Conservation (phyloP, 2,113 vertebrate genomes). For the Formicarius rufipectus region DNA sequence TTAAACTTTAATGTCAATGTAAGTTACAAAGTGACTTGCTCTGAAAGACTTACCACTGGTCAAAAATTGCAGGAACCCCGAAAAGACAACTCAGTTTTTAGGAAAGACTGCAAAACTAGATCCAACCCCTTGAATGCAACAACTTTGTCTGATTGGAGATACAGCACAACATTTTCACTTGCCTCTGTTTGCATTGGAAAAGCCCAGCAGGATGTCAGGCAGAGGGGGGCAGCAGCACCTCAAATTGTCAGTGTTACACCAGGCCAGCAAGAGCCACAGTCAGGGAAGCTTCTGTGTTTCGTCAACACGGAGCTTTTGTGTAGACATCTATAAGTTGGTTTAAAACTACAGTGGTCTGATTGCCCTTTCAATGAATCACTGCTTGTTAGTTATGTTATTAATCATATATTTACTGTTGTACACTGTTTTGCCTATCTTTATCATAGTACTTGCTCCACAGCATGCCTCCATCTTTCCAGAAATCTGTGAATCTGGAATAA, state of each 20-base stretch:
- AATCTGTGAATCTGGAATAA: not conserved
- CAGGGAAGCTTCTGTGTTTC: not conserved
- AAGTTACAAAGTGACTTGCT: not conserved
- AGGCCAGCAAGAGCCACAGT: not conserved
- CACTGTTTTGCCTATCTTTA: not conserved
- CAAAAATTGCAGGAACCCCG: not conserved
- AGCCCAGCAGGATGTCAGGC: not conserved
- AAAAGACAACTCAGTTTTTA: not conserved
- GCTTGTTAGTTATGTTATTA: not conserved
- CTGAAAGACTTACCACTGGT: not conserved
- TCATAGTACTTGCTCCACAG: not conserved
- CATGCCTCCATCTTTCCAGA: not conserved
- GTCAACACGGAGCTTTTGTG: not conserved
- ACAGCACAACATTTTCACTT: not conserved
- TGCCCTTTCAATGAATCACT: not conserved
- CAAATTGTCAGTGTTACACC: not conserved
- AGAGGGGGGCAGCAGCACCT: conserved; percentile 22
- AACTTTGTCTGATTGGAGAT: not conserved
- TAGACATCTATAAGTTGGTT: not conserved
- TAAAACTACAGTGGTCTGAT: not conserved
- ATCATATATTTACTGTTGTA: not conserved
- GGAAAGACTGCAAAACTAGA: not conserved
- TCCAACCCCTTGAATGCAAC: not conserved
- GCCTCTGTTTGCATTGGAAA: not conserved
- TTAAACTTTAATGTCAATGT: not conserved